A percentile compares a stretch with the other conserved stretches of the same genome.
phyloP scores from a whole-genome alignment of 2,888 invertebrate genomes.

The Sycophila texana region DNA sequence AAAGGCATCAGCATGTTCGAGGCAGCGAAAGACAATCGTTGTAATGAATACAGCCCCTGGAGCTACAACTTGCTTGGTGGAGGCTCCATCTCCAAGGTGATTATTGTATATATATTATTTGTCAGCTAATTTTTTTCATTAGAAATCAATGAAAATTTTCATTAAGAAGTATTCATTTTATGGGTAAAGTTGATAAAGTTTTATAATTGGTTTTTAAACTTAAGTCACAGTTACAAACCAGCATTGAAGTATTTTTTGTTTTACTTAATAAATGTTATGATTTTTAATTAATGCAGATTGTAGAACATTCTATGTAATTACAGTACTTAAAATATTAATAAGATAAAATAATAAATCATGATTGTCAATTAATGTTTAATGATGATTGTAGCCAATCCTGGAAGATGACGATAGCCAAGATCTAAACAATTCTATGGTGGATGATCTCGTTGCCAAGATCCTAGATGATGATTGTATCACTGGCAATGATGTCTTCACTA shows the following conservation, averaged over 20 bases:
- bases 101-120: slow-evolving; percentile 24
- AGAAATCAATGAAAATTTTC: neutral
- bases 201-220: neutral
- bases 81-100: slow-evolving; percentile 64
- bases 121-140: neutral
- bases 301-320: too few species aligned
- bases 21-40: slow-evolving; percentile 66
- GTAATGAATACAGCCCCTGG: slow-evolving; percentile 70
- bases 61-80: slow-evolving; percentile 68
- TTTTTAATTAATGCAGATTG: neutral
- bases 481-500: slow-evolving; percentile 63
- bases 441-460: slow-evolving; percentile 82
- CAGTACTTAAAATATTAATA: too few species aligned
- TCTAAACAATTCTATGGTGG: slow-evolving; percentile 79
- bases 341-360: too few species aligned
- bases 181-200: too few species aligned
- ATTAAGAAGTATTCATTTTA: neutral
- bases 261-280: neutral
- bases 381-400: slow-evolving; percentile 64
- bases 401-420: slow-evolving; percentile 73
- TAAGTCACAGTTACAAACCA: neutral
- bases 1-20: slow-evolving; percentile 70
- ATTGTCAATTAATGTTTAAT: too few species aligned
- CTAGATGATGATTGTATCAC: slow-evolving; percentile 79
- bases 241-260: neutral